These are phyloP conservation scores for Neelides sp. DNA, from an alignment of 1,140 invertebrate species.

Conservation along the genomic window DNA sequence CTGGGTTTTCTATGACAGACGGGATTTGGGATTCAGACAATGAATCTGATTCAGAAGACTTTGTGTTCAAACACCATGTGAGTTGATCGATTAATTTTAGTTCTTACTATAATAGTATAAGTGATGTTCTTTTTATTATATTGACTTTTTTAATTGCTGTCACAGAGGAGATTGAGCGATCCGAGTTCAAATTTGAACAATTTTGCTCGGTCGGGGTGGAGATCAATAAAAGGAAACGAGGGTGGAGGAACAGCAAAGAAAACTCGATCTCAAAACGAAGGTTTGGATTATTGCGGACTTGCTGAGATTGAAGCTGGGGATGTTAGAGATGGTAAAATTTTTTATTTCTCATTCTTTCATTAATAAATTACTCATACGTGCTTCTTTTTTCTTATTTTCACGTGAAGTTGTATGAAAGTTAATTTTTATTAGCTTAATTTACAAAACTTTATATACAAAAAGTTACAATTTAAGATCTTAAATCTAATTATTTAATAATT, in stretches of 20 bases:
- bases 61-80: slow-evolving; percentile 51
- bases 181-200: slow-evolving; percentile 85
- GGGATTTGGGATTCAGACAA: slow-evolving; percentile 68
- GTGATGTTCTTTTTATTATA: neutral
- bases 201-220: slow-evolving; percentile 69
- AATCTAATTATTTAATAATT: too few species aligned
- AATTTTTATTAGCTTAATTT: too few species aligned
- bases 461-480: too few species aligned
- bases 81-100: neutral
- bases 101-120: neutral
- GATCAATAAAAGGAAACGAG: slow-evolving; percentile 45
- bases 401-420: too few species aligned
- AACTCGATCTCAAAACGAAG: slow-evolving; percentile 81
- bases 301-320: slow-evolving; percentile 88
- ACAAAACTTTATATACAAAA: too few species aligned
- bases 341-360: too few species aligned
- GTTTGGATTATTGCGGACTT: slow-evolving; percentile 47
- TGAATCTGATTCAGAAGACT: slow-evolving; percentile 71
- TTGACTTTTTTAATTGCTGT: slow-evolving; percentile 6
- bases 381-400: too few species aligned
- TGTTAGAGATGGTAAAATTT: slow-evolving; percentile 67
- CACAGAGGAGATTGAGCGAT: slow-evolving; percentile 76
- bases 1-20: slow-evolving; percentile 66
- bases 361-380: too few species aligned
- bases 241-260: slow-evolving; percentile 41